Percentiles rank a stretch among this genome's conserved stretches.
Conservation (phyloP, 2,888 invertebrate genomes). For the Drosophila multiciliata region DNA sequence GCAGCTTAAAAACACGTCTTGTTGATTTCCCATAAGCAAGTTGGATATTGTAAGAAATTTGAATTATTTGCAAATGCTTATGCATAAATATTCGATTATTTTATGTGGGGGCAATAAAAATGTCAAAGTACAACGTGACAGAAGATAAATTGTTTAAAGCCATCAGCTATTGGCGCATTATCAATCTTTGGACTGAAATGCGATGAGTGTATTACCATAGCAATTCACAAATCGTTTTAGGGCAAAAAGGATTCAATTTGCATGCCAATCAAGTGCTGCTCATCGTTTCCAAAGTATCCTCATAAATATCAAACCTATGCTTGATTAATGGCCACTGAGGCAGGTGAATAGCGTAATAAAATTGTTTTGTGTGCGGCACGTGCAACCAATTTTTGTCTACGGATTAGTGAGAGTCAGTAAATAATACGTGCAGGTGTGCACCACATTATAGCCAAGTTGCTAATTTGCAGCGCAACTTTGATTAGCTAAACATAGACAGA, state of each 20-base stretch:
- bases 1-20: neutral
- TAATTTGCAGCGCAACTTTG: neutral
- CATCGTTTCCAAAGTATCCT: slow-evolving; percentile 11
- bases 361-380: neutral
- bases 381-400: neutral
- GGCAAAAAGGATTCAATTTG: slow-evolving; percentile 30
- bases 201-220: slow-evolving; percentile 18
- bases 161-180: slow-evolving; percentile 18
- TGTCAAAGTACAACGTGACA: slow-evolving; percentile 12
- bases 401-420: neutral
- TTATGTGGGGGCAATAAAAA: slow-evolving; percentile 30
- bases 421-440: neutral
- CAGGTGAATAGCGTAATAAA: neutral
- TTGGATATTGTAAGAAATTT: slow-evolving; percentile 7
- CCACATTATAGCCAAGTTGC: neutral
- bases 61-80: slow-evolving; percentile 20
- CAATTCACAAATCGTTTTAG: slow-evolving; percentile 26
- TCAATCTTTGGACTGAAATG: slow-evolving; percentile 22
- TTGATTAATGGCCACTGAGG: slow-evolving; percentile 13
- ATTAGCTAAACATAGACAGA: neutral
- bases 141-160: slow-evolving; percentile 12
- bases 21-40: neutral
- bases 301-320: slow-evolving; percentile 18
- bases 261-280: slow-evolving; percentile 24
- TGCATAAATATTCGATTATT: slow-evolving; percentile 23